Evolutionary conservation across 2,888 invertebrate genomes (phyloP).

Genomic region (Schizotus pectinicornis): DNA sequence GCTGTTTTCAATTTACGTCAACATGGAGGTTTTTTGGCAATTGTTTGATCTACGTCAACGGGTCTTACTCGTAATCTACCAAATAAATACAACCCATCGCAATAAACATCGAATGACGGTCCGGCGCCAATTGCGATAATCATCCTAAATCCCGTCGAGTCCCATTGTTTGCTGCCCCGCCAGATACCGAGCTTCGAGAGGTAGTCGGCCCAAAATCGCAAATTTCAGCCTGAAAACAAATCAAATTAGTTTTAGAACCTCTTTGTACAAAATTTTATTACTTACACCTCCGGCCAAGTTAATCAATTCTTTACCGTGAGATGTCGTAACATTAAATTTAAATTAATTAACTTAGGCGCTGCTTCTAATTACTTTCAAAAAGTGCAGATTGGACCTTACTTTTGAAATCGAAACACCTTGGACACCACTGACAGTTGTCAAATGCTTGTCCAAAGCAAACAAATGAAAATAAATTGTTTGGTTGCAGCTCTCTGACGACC

Average conservation of each 20-base stretch:
- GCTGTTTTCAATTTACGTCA: neutral
- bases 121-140: neutral
- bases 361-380: neutral
- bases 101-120: neutral
- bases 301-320: no score
- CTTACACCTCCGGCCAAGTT: no score
- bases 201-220: neutral
- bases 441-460: no score
- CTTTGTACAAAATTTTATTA: no score
- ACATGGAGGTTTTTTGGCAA: neutral
- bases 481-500: constrained; percentile 53
- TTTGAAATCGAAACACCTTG: neutral
- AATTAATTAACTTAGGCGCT: neutral
- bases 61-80: neutral
- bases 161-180: neutral
- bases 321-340: neutral
- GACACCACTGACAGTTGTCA: no score
- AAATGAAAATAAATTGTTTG: no score
- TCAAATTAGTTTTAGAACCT: no score
- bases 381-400: neutral
- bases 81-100: neutral
- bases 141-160: no score
- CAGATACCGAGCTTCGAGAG: neutral
- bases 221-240: no score
- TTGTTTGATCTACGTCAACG: neutral